A percentile compares a stretch with the other conserved stretches of the same genome.
Evolutionary conservation across 2,888 invertebrate genomes (phyloP).

Genomic region (Xylota sylvarum): DNA sequence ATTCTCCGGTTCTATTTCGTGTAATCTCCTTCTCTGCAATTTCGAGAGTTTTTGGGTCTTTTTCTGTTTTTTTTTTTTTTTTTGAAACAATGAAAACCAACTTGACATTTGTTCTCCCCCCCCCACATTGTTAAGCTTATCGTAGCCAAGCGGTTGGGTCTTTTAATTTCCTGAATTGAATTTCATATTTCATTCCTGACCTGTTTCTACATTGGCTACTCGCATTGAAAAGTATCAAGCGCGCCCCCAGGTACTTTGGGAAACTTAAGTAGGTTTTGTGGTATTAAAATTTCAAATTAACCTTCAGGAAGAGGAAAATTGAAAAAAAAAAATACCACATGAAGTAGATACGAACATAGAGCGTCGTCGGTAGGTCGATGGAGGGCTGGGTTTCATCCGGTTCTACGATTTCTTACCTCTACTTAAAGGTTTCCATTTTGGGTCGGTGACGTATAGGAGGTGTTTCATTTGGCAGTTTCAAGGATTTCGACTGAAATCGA

Average conservation of each 20-base stretch:
- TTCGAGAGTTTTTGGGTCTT: too few relatives aligned
- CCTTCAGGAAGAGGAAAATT: slow-evolving; percentile 1
- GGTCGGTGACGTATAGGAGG: slow-evolving; percentile 6
- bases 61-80: not conserved
- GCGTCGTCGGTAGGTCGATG: not conserved
- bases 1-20: not conserved
- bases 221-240: not conserved
- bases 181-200: slow-evolving; percentile 20
- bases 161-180: slow-evolving; percentile 49
- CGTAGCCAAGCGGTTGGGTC: slow-evolving; percentile 17
- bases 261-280: slow-evolving; percentile 32
- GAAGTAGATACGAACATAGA: not conserved
- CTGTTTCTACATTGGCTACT: not conserved
- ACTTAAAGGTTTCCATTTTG: slow-evolving; percentile 30
- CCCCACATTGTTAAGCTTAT: slow-evolving; percentile 14
- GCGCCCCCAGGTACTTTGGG: slow-evolving; percentile 1
- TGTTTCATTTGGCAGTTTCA: slow-evolving; percentile 19
- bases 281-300: slow-evolving; percentile 45
- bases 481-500: slow-evolving; percentile 33
- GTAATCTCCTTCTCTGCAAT: not conserved
- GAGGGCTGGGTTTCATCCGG: not conserved
- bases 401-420: slow-evolving; percentile 10
- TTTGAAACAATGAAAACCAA: slow-evolving; percentile 2
- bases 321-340: slow-evolving; percentile 5
- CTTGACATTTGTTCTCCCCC: slow-evolving; percentile 12